These are phyloP conservation scores for Ianthella basta DNA, from an alignment of 37 sponge, comb jelly and placozoan genomes.

Conservation along the genomic window DNA sequence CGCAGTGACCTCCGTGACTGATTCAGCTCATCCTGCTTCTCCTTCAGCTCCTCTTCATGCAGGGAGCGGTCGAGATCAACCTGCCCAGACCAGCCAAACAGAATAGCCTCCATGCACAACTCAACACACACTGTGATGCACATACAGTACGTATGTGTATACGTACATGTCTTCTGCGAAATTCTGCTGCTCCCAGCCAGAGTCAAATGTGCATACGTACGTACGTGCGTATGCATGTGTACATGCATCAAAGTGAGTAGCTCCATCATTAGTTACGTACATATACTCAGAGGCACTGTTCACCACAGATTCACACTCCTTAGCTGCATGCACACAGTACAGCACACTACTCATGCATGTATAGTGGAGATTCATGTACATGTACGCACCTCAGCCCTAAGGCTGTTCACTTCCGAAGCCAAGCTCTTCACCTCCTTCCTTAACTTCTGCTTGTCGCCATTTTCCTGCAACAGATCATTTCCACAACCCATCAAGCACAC, in stretches of 20 bases:
- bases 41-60: slow-evolving; percentile 24
- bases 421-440: not conserved
- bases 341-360: not conserved
- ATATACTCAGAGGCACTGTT: too few relatives aligned
- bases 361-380: not conserved
- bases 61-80: slow-evolving; percentile 52
- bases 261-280: too few relatives aligned
- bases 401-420: not conserved
- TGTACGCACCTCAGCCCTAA: slow-evolving; percentile 25
- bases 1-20: slow-evolving; percentile 41
- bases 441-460: not conserved
- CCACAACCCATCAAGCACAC: not conserved
- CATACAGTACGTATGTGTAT: too few relatives aligned
- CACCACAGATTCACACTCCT: too few relatives aligned
- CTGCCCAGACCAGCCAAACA: slow-evolving; percentile 2
- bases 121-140: too few relatives aligned
- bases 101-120: too few relatives aligned
- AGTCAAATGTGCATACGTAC: too few relatives aligned
- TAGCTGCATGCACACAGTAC: not conserved
- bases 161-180: too few relatives aligned
- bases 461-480: not conserved
- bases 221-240: too few relatives aligned
- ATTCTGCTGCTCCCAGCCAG: too few relatives aligned
- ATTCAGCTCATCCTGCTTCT: slow-evolving; percentile 31
- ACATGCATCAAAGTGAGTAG: too few relatives aligned